Evolutionary conservation across 2,888 invertebrate genomes (phyloP), one percentile per base, ranked within the genome.

Genomic region (Chymomyza procnemis): DNA sequence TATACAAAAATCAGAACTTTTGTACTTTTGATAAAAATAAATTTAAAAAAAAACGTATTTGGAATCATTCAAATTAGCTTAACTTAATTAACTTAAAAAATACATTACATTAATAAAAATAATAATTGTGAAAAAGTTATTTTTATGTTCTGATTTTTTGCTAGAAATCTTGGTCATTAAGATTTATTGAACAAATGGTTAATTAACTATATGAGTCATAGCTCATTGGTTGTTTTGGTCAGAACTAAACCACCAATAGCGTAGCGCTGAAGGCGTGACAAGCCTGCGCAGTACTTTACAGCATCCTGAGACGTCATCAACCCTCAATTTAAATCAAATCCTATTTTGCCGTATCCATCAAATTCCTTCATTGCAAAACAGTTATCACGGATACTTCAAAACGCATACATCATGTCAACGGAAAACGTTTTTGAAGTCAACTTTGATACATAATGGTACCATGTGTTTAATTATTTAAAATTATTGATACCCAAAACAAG

Each of bases 391-490:
- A 61, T 73, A 69, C 74, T 79, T 73, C 75, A 74, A 63, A 63
- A 62, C 64, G 70, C 69, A 68, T 74, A 75, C 76, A 85, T 75
- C 67, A 69, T 69, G 63, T 69, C 67, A 68, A 78, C 85, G 84
- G 80, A 71, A 78, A 76, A 75, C 59, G 66, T 50, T 63, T 72
- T 79, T 72, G 64, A 26, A 26, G 26, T 74, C 69, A 67, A 84
- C 74, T 77, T 76, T 71, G 71, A 62, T 69, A 65, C 57, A 75
- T 64, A 26, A 8, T 26, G 8, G 26, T 26, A 26, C 26, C 41
- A 64, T 69, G 57, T 71, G 72, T 74, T 84, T 68, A 84, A 85
- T 85, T 75, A 78, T 85, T 82, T 22, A 82, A 70, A 70, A 69
- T 69, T 85, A 85, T 85, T 78, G 83, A 83, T 79, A 76, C 68